These are phyloP conservation scores for Chlorodrepanis virens DNA, from an alignment of 2,113 vertebrate species.

Conservation along the genomic window DNA sequence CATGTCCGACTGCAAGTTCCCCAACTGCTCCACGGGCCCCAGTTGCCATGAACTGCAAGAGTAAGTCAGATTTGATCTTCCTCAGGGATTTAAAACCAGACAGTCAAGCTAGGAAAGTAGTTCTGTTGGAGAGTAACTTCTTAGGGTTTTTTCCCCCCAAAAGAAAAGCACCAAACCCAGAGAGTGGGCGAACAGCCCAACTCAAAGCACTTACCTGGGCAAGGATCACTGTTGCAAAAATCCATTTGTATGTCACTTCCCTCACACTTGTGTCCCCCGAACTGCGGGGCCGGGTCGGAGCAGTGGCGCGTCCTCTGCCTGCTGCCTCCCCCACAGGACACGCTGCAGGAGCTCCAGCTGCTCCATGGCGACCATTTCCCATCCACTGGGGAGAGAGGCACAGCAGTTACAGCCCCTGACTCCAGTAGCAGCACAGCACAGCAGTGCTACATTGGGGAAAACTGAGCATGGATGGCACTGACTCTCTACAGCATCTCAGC, in stretches of 20 bases:
- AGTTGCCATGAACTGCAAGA: slow-evolving; percentile 86
- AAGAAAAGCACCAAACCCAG: background rate
- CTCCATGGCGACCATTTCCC: slow-evolving; percentile 91
- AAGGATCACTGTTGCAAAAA: slow-evolving; percentile 92
- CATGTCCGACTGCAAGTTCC: slow-evolving; percentile 90
- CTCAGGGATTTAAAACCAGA: background rate
- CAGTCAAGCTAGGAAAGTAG: background rate
- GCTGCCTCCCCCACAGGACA: slow-evolving; percentile 91
- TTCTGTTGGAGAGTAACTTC: background rate
- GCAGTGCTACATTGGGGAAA: background rate
- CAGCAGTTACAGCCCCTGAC: background rate
- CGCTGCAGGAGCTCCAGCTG: slow-evolving; percentile 87
- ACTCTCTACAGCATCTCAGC: background rate
- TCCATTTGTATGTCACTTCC: slow-evolving; percentile 87
- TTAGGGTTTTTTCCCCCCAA: background rate
- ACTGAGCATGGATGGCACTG: background rate
- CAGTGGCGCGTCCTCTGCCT: slow-evolving; percentile 87
- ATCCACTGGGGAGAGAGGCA: slow-evolving; percentile 78
- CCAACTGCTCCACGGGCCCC: slow-evolving; percentile 92
- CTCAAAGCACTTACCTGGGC: slow-evolving; percentile 82
- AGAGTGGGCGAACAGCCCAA: accelerated
- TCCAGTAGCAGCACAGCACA: background rate
- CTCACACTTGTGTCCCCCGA: slow-evolving; percentile 87
- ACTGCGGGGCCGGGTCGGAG: slow-evolving; percentile 82
- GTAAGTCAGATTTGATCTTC: background rate